Conservation (phyloP, 1,140 invertebrate genomes). For the Arctopsyche grandis region DNA sequence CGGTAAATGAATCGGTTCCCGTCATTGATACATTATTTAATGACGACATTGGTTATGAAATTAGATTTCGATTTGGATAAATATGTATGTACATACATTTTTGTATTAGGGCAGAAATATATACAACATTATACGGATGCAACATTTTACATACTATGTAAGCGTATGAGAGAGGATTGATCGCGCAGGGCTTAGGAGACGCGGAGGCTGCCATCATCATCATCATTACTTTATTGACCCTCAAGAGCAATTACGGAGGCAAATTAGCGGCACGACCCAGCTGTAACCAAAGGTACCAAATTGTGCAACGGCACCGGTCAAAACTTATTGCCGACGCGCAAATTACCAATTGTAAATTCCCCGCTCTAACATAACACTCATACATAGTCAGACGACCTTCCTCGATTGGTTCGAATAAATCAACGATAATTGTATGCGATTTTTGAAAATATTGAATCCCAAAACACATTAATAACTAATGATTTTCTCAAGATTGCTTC, state of each 20-base stretch:
- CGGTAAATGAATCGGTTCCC: too few relatives aligned
- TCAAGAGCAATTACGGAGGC: conserved; percentile 22
- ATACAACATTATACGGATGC: not conserved
- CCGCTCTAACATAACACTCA: too few relatives aligned
- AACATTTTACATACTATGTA: conserved; percentile 15
- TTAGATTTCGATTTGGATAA: too few relatives aligned
- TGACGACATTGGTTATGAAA: too few relatives aligned
- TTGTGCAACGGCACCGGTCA: conserved; percentile 7
- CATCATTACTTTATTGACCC: conserved; percentile 20
- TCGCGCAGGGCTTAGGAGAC: not conserved
- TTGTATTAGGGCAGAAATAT: not conserved
- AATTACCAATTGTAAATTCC: conserved; percentile 24
- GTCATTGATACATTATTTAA: too few relatives aligned
- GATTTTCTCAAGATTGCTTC: too few relatives aligned
- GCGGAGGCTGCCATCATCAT: conserved; percentile 24
- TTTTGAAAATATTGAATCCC: not conserved
- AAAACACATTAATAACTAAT: too few relatives aligned
- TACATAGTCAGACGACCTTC: not conserved
- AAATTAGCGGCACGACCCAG: conserved; percentile 21
- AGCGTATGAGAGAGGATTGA: not conserved
- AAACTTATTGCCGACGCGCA: not conserved
- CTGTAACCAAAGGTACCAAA: conserved; percentile 19
- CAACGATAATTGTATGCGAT: not conserved
- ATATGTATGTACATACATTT: too few relatives aligned
- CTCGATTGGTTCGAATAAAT: not conserved